A percentile compares a stretch with the other conserved stretches of the same genome.
These are phyloP conservation scores for Bellardia bayeri DNA, from an alignment of 2,888 invertebrate genomes.

Conservation along the genomic window DNA sequence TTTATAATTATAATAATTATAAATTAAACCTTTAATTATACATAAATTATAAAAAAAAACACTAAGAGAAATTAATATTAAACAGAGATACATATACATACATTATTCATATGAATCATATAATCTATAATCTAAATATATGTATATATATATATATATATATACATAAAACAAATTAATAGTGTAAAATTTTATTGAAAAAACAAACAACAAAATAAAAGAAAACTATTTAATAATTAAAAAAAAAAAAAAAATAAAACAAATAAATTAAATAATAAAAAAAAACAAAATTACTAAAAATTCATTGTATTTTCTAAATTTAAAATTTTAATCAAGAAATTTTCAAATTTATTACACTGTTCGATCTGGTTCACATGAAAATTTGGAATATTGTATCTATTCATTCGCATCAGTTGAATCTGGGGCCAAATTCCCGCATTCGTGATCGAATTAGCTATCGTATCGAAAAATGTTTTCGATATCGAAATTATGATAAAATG, in stretches of 20 bases:
- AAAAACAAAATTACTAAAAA: slow-evolving; percentile 45
- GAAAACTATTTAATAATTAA: slow-evolving; percentile 54
- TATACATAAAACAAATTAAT: slow-evolving; percentile 64
- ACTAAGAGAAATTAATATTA: slow-evolving; percentile 24
- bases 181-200: slow-evolving; percentile 68
- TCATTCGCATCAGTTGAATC: no score
- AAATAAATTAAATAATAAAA: slow-evolving; percentile 43
- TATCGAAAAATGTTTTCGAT: no score
- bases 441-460: no score
- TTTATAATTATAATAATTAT: slow-evolving; percentile 73
- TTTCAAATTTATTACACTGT: no score
- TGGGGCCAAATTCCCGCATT: no score
- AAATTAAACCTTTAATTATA: slow-evolving; percentile 67
- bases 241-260: slow-evolving; percentile 51
- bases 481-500: no score
- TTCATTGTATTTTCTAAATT: not conserved
- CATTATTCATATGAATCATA: slow-evolving; percentile 54
- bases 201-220: slow-evolving; percentile 4
- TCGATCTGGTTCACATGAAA: no score
- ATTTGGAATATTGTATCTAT: no score
- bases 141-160: no score
- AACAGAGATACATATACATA: slow-evolving; percentile 55
- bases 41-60: slow-evolving; percentile 58
- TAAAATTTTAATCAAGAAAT: no score
- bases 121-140: no score